These are phyloP conservation scores for Rhyzopertha dominica DNA, from an alignment of 1,140 invertebrate genomes.

Conservation along the genomic window DNA sequence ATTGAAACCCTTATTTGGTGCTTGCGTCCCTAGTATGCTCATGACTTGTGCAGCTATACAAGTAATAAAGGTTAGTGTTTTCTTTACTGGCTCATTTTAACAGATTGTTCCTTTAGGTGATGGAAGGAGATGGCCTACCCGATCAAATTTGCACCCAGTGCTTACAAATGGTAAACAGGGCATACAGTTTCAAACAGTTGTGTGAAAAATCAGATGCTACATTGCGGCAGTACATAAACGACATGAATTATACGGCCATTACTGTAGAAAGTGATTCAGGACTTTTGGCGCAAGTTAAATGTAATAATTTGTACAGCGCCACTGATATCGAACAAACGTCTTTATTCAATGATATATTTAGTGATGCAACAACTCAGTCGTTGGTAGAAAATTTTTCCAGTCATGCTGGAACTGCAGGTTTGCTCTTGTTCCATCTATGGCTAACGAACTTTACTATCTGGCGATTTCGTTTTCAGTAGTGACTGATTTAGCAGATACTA, in stretches of 20 bases:
- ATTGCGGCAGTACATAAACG: slow-evolving; percentile 37
- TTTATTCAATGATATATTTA: slow-evolving; percentile 43
- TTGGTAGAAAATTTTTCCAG: slow-evolving; percentile 40
- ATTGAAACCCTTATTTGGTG: slow-evolving; percentile 39
- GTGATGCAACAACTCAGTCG: slow-evolving; percentile 36
- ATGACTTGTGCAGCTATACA: slow-evolving; percentile 42
- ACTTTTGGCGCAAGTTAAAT: too few relatives aligned
- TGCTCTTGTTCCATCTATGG: slow-evolving; percentile 3
- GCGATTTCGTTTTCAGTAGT: slow-evolving; percentile 24
- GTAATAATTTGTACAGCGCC: slow-evolving; percentile 30
- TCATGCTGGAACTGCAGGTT: slow-evolving; percentile 33
- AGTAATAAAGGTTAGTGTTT: slow-evolving; percentile 20
- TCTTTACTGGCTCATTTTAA: slow-evolving; percentile 5
- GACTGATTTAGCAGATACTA: slow-evolving; percentile 42
- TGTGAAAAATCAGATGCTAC: slow-evolving; percentile 43
- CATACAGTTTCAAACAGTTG: slow-evolving; percentile 41
- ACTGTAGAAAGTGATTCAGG: slow-evolving; percentile 4
- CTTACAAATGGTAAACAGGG: slow-evolving; percentile 38
- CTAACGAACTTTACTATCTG: slow-evolving; percentile 6
- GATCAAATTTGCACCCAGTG: slow-evolving; percentile 42
- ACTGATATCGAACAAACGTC: slow-evolving; percentile 39
- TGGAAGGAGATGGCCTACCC: slow-evolving; percentile 42
- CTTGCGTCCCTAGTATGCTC: slow-evolving; percentile 42
- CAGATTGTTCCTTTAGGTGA: slow-evolving; percentile 28
- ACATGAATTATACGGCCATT: slow-evolving; percentile 8